Evolutionary conservation across 2,113 vertebrate species (phyloP).

Genomic region (Acrocephalus kingi): DNA sequence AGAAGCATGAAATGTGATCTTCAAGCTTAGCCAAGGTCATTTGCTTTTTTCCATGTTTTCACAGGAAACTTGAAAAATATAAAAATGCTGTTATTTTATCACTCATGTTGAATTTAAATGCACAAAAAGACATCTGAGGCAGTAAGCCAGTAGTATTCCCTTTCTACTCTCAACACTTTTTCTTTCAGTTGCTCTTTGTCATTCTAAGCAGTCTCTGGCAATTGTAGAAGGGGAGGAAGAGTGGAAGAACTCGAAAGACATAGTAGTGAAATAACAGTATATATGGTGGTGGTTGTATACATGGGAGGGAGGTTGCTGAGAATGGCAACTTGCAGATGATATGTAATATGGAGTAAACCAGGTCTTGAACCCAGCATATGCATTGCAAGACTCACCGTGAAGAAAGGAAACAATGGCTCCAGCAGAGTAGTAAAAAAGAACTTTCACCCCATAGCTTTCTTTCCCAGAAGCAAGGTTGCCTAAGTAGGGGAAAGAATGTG

Average conservation of each 20-base stretch:
- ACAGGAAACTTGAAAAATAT: background rate
- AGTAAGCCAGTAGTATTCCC: background rate
- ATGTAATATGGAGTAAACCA: fast-evolving
- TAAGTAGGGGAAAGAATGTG: background rate
- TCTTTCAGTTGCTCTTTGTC: background rate
- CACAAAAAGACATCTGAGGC: background rate
- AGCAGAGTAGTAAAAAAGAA: background rate
- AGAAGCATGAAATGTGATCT: background rate
- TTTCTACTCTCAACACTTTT: background rate
- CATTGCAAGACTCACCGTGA: background rate
- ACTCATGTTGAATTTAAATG: background rate
- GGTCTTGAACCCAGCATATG: background rate
- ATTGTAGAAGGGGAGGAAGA: background rate
- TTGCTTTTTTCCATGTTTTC: background rate
- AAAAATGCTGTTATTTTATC: background rate
- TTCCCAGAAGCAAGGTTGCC: background rate
- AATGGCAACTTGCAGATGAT: background rate
- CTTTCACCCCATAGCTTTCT: background rate
- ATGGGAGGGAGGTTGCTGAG: background rate
- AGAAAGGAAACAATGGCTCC: background rate
- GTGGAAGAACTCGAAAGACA: background rate
- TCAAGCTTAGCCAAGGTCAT: background rate
- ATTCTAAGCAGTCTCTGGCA: background rate
- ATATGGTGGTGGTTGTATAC: background rate
- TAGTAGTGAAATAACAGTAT: background rate